Evolutionary conservation across 2,113 vertebrate genomes (phyloP).

Genomic region (Poicephalus meyeri): DNA sequence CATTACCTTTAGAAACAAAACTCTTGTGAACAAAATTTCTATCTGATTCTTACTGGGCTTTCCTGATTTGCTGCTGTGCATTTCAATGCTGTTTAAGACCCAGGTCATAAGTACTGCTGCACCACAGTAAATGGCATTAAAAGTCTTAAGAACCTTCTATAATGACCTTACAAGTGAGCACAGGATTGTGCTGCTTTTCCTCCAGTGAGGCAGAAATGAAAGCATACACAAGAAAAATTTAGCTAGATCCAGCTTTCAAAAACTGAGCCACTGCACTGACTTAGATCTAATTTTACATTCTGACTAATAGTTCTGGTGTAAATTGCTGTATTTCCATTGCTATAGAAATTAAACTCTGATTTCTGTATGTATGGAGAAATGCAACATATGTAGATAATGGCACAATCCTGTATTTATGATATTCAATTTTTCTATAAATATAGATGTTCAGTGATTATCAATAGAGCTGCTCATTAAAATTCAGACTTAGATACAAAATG

Average conservation of each 20-base stretch:
- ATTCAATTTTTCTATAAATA: conserved; percentile 65
- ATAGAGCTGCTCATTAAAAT: conserved; percentile 68
- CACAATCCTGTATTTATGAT: conserved; percentile 56
- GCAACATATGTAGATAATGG: conserved; percentile 47
- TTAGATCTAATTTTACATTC: conserved; percentile 52
- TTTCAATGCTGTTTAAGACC: not conserved
- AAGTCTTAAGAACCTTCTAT: not conserved
- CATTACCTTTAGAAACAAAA: not conserved
- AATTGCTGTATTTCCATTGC: conserved; percentile 37
- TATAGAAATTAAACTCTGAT: conserved; percentile 29
- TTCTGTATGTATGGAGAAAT: conserved; percentile 10
- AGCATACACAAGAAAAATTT: not conserved
- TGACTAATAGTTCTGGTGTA: conserved; percentile 52
- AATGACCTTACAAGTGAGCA: not conserved
- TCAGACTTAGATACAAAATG: conserved; percentile 64
- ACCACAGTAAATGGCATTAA: not conserved
- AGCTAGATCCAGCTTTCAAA: not conserved
- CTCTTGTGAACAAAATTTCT: not conserved
- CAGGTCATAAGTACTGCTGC: not conserved
- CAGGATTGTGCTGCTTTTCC: not conserved
- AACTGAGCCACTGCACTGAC: not conserved
- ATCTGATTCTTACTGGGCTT: not conserved
- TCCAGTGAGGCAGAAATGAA: not conserved
- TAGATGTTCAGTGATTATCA: conserved; percentile 62
- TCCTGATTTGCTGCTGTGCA: not conserved